phyloP scores from a whole-genome alignment of 2,888 invertebrate genomes.

The Muscina levida region DNA sequence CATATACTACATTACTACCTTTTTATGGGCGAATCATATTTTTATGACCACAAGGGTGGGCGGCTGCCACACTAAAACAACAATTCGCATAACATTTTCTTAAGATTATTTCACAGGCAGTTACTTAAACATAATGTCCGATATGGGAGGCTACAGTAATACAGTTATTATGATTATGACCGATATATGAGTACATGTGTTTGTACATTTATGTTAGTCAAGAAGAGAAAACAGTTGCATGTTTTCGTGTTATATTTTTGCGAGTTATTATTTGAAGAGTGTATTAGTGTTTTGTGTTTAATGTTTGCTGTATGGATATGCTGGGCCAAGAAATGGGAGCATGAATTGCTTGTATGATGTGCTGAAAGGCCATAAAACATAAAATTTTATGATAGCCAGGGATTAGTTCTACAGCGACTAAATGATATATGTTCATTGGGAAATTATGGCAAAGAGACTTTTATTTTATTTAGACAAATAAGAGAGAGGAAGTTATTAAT shows the following conservation, averaged over 20 bases:
- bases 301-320: slow-evolving; percentile 26
- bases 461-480: slow-evolving; percentile 22
- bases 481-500: slow-evolving; percentile 14
- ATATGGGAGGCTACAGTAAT: neutral
- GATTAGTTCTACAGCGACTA: slow-evolving; percentile 53
- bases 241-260: slow-evolving; percentile 39
- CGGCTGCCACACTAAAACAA: neutral
- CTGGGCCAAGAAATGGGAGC: neutral
- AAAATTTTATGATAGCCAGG: slow-evolving; percentile 58
- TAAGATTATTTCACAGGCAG: neutral
- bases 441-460: slow-evolving; percentile 35
- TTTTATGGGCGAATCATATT: slow-evolving; percentile 53
- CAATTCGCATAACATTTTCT: slow-evolving; percentile 16
- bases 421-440: slow-evolving; percentile 64
- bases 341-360: slow-evolving; percentile 9
- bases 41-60: slow-evolving; percentile 55
- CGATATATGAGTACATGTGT: neutral
- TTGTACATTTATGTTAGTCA: neutral
- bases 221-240: slow-evolving; percentile 54
- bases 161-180: slow-evolving; percentile 23
- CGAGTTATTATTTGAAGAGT: slow-evolving; percentile 71
- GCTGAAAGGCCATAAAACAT: slow-evolving; percentile 59
- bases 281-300: too few relatives aligned
- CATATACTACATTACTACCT: slow-evolving; percentile 1
- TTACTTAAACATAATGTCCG: slow-evolving; percentile 24